Conservation (phyloP, 2,113 vertebrate species). For the Clupea harengus region DNA sequence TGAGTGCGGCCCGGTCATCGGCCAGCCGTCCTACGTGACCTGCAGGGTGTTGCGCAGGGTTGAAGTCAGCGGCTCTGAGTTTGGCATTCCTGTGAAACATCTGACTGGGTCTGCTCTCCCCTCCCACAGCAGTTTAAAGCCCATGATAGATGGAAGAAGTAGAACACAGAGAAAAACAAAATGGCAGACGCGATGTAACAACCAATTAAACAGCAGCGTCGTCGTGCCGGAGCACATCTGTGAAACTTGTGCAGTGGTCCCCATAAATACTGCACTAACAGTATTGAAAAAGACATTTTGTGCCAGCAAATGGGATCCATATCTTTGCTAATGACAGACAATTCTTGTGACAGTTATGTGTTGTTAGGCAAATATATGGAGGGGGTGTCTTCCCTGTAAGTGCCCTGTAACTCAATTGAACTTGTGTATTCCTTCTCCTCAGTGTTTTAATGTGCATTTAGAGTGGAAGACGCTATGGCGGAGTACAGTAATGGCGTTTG, state of each 20-base stretch:
- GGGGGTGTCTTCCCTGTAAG: constrained; percentile 61
- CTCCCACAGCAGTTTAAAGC: not conserved
- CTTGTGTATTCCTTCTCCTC: constrained; percentile 61
- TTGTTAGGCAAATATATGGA: constrained; percentile 73
- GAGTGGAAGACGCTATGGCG: constrained; percentile 58
- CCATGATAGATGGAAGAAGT: not conserved
- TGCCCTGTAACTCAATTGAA: constrained; percentile 74
- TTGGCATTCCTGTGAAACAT: not conserved
- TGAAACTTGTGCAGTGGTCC: constrained; percentile 42
- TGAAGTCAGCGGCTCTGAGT: not conserved
- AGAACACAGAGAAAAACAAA: not conserved
- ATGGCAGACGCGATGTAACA: not conserved
- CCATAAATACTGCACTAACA: constrained; percentile 51
- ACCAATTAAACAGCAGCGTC: not conserved
- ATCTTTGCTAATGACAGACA: constrained; percentile 66
- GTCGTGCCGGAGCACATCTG: not conserved
- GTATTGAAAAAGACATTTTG: constrained; percentile 60
- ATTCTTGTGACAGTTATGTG: constrained; percentile 72
- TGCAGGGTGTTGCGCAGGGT: not conserved
- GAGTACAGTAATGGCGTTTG: constrained; percentile 57
- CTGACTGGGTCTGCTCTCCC: not conserved
- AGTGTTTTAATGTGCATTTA: constrained; percentile 72
- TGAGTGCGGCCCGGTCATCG: not conserved
- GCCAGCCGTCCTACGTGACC: not conserved
- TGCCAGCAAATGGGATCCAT: constrained; percentile 64